Evolutionary conservation across 37 sponge, comb jelly and placozoan species (phyloP), one percentile per base, ranked within the genome.

Genomic region (Chondrosia reniformis): DNA sequence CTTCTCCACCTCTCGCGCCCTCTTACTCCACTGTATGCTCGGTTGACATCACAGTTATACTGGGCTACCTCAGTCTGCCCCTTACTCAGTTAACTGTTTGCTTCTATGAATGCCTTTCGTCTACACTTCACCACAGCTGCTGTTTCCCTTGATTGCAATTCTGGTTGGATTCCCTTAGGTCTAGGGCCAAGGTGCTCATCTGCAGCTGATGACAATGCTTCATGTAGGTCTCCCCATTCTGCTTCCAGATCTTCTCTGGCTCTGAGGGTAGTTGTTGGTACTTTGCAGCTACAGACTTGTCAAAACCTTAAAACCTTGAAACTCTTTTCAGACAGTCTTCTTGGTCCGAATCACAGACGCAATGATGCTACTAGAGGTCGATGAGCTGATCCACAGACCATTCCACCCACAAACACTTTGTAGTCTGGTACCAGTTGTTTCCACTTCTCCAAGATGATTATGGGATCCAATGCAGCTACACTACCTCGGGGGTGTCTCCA

Each of bases 41-140:
- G 58, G 58, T 56, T 56, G 58, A 56, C 58, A 8, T 56, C 7
- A 6, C 58, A 2, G 58, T 56, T 56, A 6, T 56, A 28, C 58
- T 56, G 8, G 58, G 58, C 58, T 56, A 6, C 58, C 3, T 6
- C 58, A 56, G 58, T 56, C 58, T 56, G 58, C 9, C 27, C 27
- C 58, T 56, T 56, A 28, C 58, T 56, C 58, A 56, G 58, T 56
- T 6, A 28, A 56, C 9, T 3, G 8, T 56, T 56, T 6, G 7
- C 58, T 56, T 56, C 58, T 28, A 6, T 56, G 58, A 56, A 56
- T 56, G 58, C 58, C 58, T 56, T 56, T 56, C 58, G 8, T 56
- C 58, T 56, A 6, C 58, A 56, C 58, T 56, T 6, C 58, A 56
- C 3, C 58, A 56, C 58, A 56, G 3, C 9, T 6, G 58, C 58